Evolutionary conservation across 2,888 invertebrate species (phyloP), one percentile per base, ranked within the genome.

Genomic region (Argyresthia goedartella): DNA sequence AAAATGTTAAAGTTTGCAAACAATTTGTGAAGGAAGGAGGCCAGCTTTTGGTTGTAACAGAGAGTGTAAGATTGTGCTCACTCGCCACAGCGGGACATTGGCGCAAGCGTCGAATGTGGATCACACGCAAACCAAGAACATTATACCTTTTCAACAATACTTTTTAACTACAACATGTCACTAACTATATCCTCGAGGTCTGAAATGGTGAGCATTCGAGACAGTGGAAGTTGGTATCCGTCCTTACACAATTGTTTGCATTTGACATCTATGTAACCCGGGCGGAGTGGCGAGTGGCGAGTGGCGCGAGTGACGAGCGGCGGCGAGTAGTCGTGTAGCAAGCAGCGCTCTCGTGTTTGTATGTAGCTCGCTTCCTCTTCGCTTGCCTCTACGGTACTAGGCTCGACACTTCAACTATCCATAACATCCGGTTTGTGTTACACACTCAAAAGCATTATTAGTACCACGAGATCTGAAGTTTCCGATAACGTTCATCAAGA

Each of bases 11-110:
- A 67, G 91, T 92, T 92, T 93, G 92, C 93, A 93, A 93, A 93
- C 93, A 93, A 93, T 93, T 93, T 92, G 93, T 90, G 91, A 89
- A 92, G 87, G 87, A 87, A 79, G 92, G 92, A 92, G 91, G 92
- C 92, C 91, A 91, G 90, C 90, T 79, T 82, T 74, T 68, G 74
- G 71, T 77, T 69, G 59, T 62, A 69, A 71, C 65, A 56, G 55
- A 56, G 53, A 57, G 60, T 59, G 64, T 64, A 66, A 61, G 68
- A 66, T 68, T 73, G 74, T 69, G 66, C 67, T 71, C 69, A 70
- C 71, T 73, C 68, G 63, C 71, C 68, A 73, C 66, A 69, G 68
- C 59, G 59, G 60, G 62, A 65, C 62, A 68, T 62, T 63, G 70
- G 76, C 79, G 84, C 81, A 81, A 84, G 81, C 84, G n/a, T n/a